Evolutionary conservation across 2,888 invertebrate species (phyloP), one percentile per base, ranked within the genome.

Genomic region (Cheilosia vernalis): DNA sequence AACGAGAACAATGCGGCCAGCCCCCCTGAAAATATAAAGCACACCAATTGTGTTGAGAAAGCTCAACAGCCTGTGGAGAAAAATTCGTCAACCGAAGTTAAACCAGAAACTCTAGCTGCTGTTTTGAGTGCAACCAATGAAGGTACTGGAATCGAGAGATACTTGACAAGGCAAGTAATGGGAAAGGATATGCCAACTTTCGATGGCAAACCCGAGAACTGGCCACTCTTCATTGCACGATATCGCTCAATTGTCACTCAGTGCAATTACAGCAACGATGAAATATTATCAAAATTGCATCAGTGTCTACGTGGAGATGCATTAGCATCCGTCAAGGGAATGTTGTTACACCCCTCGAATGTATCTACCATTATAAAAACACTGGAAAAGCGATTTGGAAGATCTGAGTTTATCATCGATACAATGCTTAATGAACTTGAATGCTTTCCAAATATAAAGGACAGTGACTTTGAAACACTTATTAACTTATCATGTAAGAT

Each of bases 271-370:
- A 44, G 51, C 15, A 51, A 51, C 53, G 53, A 53, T 1, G 15
- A 53, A 19, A 47, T 47, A 19, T 19, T 47, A 10, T 47, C 47
- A 7, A 53, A 53, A 27, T 15, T 53, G 24, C 53, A 53, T 4
- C 24, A 51, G 5, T 51, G 27, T 53, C 53, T 53, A 2, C 51
- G 51, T 51, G 53, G 53, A 53, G 53, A 53, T 17, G 53, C 53
- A 27, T 53, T 53, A 27, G 15, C 53, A 51, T 19, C 51, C 24
- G 13, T 53, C 6, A 53, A 53, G 2, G 27, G 33, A 33, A 37
- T 56, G 33, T 6, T 56, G n/a, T 56, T 33, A 37, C 37, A 56
- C 33, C 56, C 56, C 4, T n/a, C 56, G 19, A 56, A 56, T 33
- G 56, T 33, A n/a, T 37, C 33, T 56, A 33, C 17, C 33, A 33